Base-by-base conservation (phyloP, 2,888 invertebrate species). In the Dryomyza anilis region DNA sequence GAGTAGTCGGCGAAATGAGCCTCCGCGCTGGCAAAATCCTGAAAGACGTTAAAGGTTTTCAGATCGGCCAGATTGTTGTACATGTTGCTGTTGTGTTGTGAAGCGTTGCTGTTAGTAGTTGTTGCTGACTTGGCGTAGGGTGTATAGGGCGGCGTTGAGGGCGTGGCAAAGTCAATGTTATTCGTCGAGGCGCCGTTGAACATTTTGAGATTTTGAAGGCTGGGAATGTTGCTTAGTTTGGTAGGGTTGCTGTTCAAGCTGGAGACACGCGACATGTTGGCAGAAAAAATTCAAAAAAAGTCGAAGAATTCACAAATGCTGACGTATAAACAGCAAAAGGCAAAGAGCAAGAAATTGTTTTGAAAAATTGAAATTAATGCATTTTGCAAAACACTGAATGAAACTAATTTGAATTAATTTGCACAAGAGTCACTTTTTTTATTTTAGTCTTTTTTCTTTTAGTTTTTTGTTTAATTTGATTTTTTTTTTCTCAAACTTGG, bases 1-100 rank as follows among this genome's bases (percentile, higher is more conserved):
- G 61, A 25, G 21, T 82, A 80, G 21, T 81, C 81, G 62, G 75
- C 73, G 70, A 78, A 81, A 66, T 80, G 78, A 56, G 75, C 64
- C 10, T 79, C 79, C 5, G 71, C 73, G 46, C 72, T 72, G 33
- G 71, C 61, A 48, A 78, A 79, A 59, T 71, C 70, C 16, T 71
- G 72, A 30, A 70, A 71, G 57, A 36, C 29, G 43, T 43, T 57
- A 10, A 65, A 71, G 16, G 68, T 63, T 45, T 71, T 71, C 64
- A 71, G 67, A 29, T 69, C 70, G 33, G 16, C 56, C 55, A 61
- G 43, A 7, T 16, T 14, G 66, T 70, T 50, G 68, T 78, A 63
- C 78, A 76, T 72, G 76, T 16, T 74, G 70, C 23, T 52, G 67
- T 78, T 63, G 78, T 76, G 73, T 76, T 19, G 74, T 70, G 23